Conservation (phyloP, 2,797 vertebrate species). For the Erpetoichthys calabaricus region DNA sequence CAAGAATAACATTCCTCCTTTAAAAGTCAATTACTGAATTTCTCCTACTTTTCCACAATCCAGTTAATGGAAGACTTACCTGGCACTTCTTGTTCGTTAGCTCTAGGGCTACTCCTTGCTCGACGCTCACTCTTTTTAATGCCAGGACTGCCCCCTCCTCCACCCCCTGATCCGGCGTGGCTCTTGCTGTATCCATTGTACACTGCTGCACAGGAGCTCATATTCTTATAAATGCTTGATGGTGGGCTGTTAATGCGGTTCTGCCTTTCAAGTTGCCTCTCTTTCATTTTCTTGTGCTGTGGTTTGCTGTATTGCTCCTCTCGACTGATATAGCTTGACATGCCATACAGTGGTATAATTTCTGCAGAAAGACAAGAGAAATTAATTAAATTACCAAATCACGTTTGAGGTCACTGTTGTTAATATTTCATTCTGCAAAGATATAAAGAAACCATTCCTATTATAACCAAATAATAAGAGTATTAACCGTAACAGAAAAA, state of each 20-base stretch:
- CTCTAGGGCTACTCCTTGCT: constrained; percentile 80
- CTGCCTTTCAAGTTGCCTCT: constrained; percentile 78
- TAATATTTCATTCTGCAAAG: too few species aligned
- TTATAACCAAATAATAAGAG: not conserved
- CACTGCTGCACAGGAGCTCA: constrained; percentile 50
- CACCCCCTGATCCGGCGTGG: constrained; percentile 41
- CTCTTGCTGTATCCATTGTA: constrained; percentile 80
- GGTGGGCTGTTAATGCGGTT: constrained; percentile 87
- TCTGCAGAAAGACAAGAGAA: constrained; percentile 39
- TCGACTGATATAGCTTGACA: constrained; percentile 82
- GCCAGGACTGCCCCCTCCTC: constrained; percentile 51
- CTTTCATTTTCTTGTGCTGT: constrained; percentile 86
- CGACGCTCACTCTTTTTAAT: constrained; percentile 73
- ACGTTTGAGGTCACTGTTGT: too few species aligned
- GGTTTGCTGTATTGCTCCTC: constrained; percentile 88
- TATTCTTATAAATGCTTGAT: constrained; percentile 73
- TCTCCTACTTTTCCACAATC: not conserved
- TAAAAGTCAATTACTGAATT: not conserved
- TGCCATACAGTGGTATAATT: constrained; percentile 87
- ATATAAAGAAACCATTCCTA: too few species aligned
- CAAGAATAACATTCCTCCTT: constrained; percentile 3
- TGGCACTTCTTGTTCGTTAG: constrained; percentile 71
- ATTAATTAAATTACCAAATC: not conserved
- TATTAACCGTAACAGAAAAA: not conserved
- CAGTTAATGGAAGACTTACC: constrained; percentile 42